phyloP scores from a whole-genome alignment of 2,113 vertebrate genomes.

The Pachycephala philippinensis region DNA sequence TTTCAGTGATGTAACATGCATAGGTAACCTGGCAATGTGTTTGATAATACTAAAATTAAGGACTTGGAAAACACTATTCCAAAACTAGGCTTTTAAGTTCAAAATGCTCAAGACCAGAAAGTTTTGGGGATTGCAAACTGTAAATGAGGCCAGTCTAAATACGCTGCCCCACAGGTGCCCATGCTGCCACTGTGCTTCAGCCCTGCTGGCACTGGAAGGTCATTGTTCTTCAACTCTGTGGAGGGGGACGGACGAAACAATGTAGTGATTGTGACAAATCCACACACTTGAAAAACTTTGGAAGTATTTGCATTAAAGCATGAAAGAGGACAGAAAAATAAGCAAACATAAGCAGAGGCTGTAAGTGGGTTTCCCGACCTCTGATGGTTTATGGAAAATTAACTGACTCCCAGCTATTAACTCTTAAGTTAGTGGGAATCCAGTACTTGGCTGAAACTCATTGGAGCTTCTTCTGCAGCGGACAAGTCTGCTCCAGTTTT shows the following conservation, averaged over 20 bases:
- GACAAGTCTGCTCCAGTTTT: background rate
- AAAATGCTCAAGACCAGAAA: background rate
- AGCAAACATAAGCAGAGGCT: background rate
- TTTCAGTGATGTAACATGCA: background rate
- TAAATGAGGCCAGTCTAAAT: background rate
- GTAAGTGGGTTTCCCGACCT: background rate
- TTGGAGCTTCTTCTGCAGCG: background rate
- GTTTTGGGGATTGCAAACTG: background rate
- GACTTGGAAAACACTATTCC: background rate
- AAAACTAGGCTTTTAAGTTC: background rate
- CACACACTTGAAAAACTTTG: background rate
- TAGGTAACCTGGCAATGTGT: background rate
- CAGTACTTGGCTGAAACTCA: background rate
- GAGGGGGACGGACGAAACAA: background rate
- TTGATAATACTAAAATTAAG: background rate
- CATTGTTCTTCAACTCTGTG: background rate
- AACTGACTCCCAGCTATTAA: background rate
- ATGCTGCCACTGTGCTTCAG: background rate
- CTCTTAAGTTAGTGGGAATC: background rate
- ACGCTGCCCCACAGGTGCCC: accelerated
- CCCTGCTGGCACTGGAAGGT: background rate
- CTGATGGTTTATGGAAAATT: background rate
- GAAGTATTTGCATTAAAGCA: background rate
- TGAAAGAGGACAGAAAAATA: background rate
- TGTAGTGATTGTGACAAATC: background rate